phyloP scores from a whole-genome alignment of 53 echinoderm and acorn worm species.

The Holothuria leucospilota region DNA sequence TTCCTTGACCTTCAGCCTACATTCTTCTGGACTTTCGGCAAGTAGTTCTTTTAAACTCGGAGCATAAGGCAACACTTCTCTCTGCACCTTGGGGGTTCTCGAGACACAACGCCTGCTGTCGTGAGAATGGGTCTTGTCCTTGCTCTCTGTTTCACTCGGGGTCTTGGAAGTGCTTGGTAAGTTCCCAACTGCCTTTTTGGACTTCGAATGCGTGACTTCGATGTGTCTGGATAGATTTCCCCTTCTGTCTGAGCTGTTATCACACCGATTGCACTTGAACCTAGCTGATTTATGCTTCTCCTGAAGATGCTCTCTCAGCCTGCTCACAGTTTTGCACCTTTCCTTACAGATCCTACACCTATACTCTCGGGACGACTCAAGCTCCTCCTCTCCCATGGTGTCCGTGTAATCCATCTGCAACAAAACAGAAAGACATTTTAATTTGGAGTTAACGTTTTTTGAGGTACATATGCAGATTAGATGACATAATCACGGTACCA shows the following conservation, averaged over 20 bases:
- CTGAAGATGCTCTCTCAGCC: neutral
- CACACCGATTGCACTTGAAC: neutral
- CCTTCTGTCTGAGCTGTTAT: neutral
- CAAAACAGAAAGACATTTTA: neutral
- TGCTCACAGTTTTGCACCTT: neutral
- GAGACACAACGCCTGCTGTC: too few relatives aligned
- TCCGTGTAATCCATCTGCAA: constrained; percentile 16
- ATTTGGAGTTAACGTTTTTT: too few relatives aligned
- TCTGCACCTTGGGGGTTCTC: too few relatives aligned
- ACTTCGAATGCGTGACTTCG: neutral
- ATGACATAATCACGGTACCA: constrained; percentile 3
- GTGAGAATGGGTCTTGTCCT: too few relatives aligned
- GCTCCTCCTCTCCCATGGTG: neutral
- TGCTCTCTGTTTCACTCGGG: too few relatives aligned
- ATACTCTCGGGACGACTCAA: constrained; percentile 17
- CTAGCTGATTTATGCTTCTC: neutral
- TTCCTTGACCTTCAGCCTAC: too few relatives aligned
- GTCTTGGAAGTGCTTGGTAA: too few relatives aligned
- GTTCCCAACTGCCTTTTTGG: neutral
- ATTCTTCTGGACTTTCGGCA: too few relatives aligned
- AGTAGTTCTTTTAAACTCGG: neutral
- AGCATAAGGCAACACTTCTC: neutral
- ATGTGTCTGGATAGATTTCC: neutral
- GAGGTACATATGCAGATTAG: neutral
- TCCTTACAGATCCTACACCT: neutral